phyloP scores from a whole-genome alignment of 2,113 vertebrate genomes.

The Colinus virginianus region DNA sequence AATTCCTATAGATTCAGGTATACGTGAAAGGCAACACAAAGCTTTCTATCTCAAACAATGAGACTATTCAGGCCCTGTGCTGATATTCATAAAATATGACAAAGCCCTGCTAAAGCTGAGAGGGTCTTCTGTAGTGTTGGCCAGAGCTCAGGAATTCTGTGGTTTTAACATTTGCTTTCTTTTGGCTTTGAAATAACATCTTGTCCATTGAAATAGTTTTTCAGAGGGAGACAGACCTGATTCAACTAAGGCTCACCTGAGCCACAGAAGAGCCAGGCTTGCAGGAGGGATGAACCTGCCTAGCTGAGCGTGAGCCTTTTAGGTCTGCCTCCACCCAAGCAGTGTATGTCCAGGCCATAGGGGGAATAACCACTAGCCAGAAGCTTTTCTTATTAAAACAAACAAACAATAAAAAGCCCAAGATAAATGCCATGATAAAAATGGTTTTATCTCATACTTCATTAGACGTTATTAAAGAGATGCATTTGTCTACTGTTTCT shows the following conservation, averaged over 20 bases:
- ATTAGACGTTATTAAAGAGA: not conserved
- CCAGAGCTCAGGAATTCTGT: slow-evolving; percentile 53
- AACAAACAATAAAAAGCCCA: not conserved
- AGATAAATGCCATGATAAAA: not conserved
- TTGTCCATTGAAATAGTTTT: not conserved
- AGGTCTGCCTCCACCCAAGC: not conserved
- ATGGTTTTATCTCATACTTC: not conserved
- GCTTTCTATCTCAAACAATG: slow-evolving; percentile 42
- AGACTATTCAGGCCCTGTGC: slow-evolving; percentile 39
- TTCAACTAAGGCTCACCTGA: slow-evolving; percentile 38
- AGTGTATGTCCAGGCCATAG: not conserved
- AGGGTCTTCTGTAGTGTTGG: slow-evolving; percentile 34
- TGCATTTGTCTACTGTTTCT: not conserved
- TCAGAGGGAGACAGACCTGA: not conserved
- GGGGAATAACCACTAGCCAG: not conserved
- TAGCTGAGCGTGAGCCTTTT: not conserved
- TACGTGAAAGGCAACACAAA: slow-evolving; percentile 2
- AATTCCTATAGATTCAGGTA: slow-evolving; percentile 22
- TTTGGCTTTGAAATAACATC: slow-evolving; percentile 24
- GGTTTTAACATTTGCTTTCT: slow-evolving; percentile 60
- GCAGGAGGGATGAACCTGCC: not conserved
- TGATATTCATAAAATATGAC: slow-evolving; percentile 62
- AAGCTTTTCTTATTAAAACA: not conserved
- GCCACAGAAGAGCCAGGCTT: rapidly evolving
- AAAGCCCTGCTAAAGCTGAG: slow-evolving; percentile 25